Conservation (phyloP, 2,797 vertebrate genomes). For the Eleutherodactylus coqui region DNA sequence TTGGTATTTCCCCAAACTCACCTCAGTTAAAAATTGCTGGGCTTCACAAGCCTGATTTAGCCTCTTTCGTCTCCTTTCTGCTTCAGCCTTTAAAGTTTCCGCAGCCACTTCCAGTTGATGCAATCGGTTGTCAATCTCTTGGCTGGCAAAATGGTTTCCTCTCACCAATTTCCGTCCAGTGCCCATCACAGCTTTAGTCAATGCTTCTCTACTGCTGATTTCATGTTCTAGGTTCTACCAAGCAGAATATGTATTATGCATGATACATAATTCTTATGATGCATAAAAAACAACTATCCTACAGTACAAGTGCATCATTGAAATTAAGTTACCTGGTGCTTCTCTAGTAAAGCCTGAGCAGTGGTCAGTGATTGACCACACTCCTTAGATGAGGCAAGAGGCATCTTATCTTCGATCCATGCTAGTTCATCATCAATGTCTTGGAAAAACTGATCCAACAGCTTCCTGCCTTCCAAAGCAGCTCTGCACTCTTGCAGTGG, state of each 20-base stretch:
- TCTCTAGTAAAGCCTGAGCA: constrained; percentile 79
- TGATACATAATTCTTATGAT: no score
- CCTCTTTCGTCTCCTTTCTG: constrained; percentile 70
- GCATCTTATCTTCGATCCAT: constrained; percentile 84
- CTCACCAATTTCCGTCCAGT: constrained; percentile 81
- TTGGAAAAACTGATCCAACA: constrained; percentile 84
- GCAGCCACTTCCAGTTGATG: constrained; percentile 78
- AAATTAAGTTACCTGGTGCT: constrained; percentile 80
- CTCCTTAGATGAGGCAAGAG: constrained; percentile 75
- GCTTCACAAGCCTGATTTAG: constrained; percentile 79
- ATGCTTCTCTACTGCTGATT: constrained; percentile 76
- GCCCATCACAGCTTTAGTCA: constrained; percentile 80
- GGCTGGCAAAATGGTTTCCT: constrained; percentile 80
- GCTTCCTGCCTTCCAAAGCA: constrained; percentile 80
- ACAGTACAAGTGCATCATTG: not conserved
- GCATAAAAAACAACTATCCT: not conserved
- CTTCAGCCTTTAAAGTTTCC: constrained; percentile 75
- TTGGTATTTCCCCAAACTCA: constrained; percentile 63
- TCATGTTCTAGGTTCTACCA: constrained; percentile 83
- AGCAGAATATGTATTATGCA: not conserved
- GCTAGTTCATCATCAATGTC: constrained; percentile 83
- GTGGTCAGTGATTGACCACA: constrained; percentile 76
- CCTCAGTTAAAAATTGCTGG: constrained; percentile 83
- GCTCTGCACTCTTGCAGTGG: constrained; percentile 78
- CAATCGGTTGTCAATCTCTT: constrained; percentile 76